These are phyloP conservation scores for Tenrec ecaudatus DNA, from an alignment of 2,113 vertebrate species.

Conservation along the genomic window DNA sequence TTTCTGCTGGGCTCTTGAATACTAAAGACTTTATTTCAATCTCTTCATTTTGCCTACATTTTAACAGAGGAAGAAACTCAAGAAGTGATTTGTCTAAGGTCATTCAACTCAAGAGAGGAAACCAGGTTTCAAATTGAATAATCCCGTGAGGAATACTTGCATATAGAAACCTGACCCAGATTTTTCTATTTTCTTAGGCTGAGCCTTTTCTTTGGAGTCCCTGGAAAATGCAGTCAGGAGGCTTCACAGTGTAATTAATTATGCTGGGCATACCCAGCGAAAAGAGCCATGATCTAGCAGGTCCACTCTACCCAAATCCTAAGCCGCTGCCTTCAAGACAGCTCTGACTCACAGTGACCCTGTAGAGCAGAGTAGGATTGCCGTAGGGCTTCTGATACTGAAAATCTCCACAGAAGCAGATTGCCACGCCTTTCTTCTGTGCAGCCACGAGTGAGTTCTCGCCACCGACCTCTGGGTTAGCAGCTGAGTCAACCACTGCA, in stretches of 20 bases:
- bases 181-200: conserved; percentile 65
- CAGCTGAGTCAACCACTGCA: neutral
- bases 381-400: neutral
- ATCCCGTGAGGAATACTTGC: neutral
- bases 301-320: neutral
- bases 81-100: conserved; percentile 2
- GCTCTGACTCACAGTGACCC: neutral
- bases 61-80: conserved; percentile 11
- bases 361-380: neutral
- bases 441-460: no score
- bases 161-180: conserved; percentile 61
- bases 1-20: neutral
- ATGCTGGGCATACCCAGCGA: conserved; percentile 64
- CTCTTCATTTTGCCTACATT: neutral
- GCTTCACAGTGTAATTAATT: conserved; percentile 73
- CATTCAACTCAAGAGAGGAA: conserved; percentile 24
- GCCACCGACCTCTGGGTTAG: no score
- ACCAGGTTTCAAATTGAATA: neutral
- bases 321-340: neutral
- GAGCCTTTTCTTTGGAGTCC: conserved; percentile 38
- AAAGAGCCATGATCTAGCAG: conserved; percentile 69
- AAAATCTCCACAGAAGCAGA: neutral
- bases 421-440: neutral
- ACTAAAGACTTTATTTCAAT: neutral
- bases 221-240: conserved; percentile 51